Percentiles rank a stretch among this genome's conserved stretches.
Conservation (phyloP, 1,140 invertebrate species). For the Fopius arisanus region DNA sequence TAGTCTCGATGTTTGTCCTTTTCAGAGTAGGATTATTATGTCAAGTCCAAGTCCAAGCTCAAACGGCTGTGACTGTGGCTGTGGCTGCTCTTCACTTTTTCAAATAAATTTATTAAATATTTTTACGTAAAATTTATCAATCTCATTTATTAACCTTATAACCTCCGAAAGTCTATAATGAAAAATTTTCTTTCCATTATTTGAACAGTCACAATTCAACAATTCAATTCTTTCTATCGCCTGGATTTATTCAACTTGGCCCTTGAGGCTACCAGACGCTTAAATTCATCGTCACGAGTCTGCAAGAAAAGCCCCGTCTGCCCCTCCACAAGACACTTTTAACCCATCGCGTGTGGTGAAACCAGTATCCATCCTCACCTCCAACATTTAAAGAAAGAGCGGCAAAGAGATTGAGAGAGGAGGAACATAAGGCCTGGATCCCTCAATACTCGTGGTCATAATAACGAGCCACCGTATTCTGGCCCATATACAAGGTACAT, state of each 20-base stretch:
- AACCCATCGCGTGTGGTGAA: conserved; percentile 2
- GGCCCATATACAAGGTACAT: background rate
- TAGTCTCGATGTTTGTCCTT: too few relatives aligned
- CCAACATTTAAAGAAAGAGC: background rate
- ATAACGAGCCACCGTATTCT: conserved; percentile 1
- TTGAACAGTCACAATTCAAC: background rate
- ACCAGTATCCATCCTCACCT: conserved; percentile 1
- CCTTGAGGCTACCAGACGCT: conserved; percentile 10
- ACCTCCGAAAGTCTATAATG: too few relatives aligned
- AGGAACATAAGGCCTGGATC: background rate
- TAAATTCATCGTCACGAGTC: conserved; percentile 21
- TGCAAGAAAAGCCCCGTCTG: background rate
- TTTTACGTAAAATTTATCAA: too few relatives aligned
- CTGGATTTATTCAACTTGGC: background rate
- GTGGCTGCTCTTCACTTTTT: too few relatives aligned
- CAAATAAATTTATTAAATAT: too few relatives aligned
- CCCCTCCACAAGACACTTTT: background rate
- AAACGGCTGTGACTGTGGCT: too few relatives aligned
- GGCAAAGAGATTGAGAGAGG: background rate
- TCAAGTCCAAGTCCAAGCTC: too few relatives aligned
- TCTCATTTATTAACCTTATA: too few relatives aligned
- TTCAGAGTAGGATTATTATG: too few relatives aligned
- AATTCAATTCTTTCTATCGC: background rate
- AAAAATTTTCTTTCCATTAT: background rate
- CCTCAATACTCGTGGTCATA: background rate